Base-by-base conservation (phyloP, 2,797 vertebrate genomes). In the Halcyon chelicuti region DNA sequence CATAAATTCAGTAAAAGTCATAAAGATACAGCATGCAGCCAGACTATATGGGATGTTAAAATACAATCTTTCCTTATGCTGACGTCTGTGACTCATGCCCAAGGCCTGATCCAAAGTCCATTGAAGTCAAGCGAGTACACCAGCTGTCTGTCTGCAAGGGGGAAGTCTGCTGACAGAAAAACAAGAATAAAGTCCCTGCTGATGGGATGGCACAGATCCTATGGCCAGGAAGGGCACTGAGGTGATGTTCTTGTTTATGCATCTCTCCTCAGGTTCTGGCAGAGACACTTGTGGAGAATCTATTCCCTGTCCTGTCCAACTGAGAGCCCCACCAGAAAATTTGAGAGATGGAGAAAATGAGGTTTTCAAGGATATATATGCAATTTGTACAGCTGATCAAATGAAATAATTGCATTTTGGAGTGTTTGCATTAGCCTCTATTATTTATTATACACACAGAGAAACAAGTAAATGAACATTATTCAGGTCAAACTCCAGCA, bases 211-310 rank as follows among this genome's bases (percentile, higher is more conserved):
- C n/a, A 20, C 46, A 55, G 39, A 26, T 17, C 17, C 82, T 78
- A 12, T 0, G 1, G 8, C 10, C 40, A 8, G 77, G 67, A 70
- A 17, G 63, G 71, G 37, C 29, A 10, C 10, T 12, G n/a, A 40
- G 25, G 67, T 63, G 14, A 46, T 21, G 62, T 5, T 54, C 61
- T 12, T 14, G 9, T 14, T 33, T 51, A 49, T 54, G 57, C 42
- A 44, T 37, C 35, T 5, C 54, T 62, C 67, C 89, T 85, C 62
- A 20, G 40, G 14, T 26, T 42, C 54, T 74, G 52, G 49, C 37
- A 33, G 5, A 60, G 49, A 37, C 15, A 1, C 25, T 77, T 49
- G 18, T 17, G 49, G 6, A 51, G 57, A 23, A 28, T 28, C 44
- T 35, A 5, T 6, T 82, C 63, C 35, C 49, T 63, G 31, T 31